phyloP scores from a whole-genome alignment of 1,140 invertebrate species.

The Bombus superbus region DNA sequence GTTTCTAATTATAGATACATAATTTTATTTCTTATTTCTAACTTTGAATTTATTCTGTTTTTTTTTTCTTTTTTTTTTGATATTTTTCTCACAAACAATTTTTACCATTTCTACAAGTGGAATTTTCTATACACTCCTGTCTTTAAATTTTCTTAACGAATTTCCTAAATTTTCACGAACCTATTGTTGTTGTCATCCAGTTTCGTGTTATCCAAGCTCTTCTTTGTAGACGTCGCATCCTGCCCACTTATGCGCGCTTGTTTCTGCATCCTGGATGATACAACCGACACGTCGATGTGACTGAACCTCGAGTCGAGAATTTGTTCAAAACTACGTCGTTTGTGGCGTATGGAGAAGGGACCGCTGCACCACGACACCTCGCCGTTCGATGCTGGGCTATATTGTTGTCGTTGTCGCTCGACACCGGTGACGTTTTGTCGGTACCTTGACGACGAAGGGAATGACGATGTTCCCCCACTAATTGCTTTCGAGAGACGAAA shows the following conservation, averaged over 20 bases:
- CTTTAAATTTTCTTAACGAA: background rate
- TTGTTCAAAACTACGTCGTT: slow-evolving; percentile 68
- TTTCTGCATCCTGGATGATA: slow-evolving; percentile 54
- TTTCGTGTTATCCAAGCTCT: slow-evolving; percentile 40
- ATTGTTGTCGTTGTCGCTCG: slow-evolving; percentile 20
- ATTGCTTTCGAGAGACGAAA: slow-evolving; percentile 27
- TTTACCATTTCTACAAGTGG: background rate
- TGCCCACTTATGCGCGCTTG: background rate
- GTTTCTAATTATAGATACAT: slow-evolving; percentile 38
- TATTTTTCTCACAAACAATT: background rate
- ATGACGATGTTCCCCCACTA: slow-evolving; percentile 52
- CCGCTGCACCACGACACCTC: slow-evolving; percentile 37
- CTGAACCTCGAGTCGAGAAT: slow-evolving; percentile 39
- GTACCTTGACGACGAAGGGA: slow-evolving; percentile 55
- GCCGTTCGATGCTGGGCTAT: background rate
- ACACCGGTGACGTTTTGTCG: slow-evolving; percentile 35
- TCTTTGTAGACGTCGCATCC: background rate
- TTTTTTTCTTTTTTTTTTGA: too few species aligned
- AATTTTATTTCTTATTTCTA: background rate
- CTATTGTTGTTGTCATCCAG: slow-evolving; percentile 73
- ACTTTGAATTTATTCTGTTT: background rate
- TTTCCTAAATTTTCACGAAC: slow-evolving; percentile 32
- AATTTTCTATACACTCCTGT: background rate
- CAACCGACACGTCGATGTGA: slow-evolving; percentile 35
- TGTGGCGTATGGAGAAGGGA: slow-evolving; percentile 39